Conservation (phyloP, 2,113 vertebrate species). For the Perccottus glenii region DNA sequence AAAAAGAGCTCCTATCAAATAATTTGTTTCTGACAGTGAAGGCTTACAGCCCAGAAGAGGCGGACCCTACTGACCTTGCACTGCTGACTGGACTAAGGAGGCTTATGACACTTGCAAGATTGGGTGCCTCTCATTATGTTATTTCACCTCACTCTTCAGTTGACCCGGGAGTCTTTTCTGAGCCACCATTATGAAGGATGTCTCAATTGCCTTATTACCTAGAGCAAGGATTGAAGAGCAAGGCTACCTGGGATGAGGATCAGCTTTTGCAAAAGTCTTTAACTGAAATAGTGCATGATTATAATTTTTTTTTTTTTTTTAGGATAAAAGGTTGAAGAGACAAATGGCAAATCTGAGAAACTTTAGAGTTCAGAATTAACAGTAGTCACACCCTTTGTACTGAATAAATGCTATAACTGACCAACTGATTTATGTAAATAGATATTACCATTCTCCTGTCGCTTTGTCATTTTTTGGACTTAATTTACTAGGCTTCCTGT, state of each 20-base stretch:
- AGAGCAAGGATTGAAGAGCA: not conserved
- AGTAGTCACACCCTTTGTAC: not conserved
- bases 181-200: conserved; percentile 1
- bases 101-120: conserved; percentile 34
- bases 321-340: not conserved
- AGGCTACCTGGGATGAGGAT: not conserved
- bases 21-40: conserved; percentile 46
- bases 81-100: conserved; percentile 38
- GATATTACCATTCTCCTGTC: too few species aligned
- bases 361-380: not conserved
- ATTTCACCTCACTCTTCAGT: conserved; percentile 5
- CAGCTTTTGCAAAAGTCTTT: not conserved
- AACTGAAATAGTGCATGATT: not conserved
- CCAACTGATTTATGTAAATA: not conserved
- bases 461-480: too few species aligned
- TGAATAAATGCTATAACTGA: not conserved
- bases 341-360: not conserved
- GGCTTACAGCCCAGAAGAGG: conserved; percentile 19
- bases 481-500: too few species aligned
- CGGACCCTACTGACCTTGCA: conserved; percentile 46
- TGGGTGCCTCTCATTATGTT: conserved; percentile 10
- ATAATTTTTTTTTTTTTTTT: not conserved
- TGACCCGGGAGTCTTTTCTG: conserved; percentile 2
- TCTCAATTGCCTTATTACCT: conserved; percentile 3
- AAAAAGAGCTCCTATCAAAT: conserved; percentile 42